Evolutionary conservation across 2,113 vertebrate genomes (phyloP).

Genomic region (Anguilla japonica): DNA sequence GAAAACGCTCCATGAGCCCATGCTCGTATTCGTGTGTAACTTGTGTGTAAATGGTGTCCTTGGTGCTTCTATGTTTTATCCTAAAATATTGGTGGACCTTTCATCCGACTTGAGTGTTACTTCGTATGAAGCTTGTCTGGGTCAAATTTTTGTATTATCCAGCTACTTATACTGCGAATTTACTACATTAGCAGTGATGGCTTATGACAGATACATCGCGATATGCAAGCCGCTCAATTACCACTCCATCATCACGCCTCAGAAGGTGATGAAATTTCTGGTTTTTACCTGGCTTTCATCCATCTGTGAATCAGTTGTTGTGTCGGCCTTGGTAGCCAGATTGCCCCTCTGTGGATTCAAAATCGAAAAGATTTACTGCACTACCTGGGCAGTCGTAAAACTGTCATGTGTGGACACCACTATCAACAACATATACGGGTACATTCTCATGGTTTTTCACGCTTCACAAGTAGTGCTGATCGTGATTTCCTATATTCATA

Average conservation of each 20-base stretch:
- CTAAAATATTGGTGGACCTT: conserved; percentile 33
- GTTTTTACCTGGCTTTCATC: conserved; percentile 54
- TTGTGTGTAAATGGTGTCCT: conserved; percentile 50
- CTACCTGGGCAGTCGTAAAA: conserved; percentile 51
- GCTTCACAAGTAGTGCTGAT: background rate
- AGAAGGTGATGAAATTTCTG: conserved; percentile 40
- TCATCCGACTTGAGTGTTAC: conserved; percentile 17
- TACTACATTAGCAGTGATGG: conserved; percentile 12
- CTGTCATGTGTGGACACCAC: conserved; percentile 34
- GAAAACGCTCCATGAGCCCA: conserved; percentile 36
- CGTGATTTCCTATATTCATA: background rate
- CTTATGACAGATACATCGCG: conserved; percentile 51
- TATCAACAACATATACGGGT: conserved; percentile 47
- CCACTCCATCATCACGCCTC: conserved; percentile 55
- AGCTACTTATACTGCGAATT: background rate
- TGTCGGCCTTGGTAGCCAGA: background rate
- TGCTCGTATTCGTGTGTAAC: conserved; percentile 35
- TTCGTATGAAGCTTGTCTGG: background rate
- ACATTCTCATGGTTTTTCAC: conserved; percentile 36
- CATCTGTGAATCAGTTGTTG: conserved; percentile 25
- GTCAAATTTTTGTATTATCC: conserved; percentile 3
- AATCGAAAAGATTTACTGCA: conserved; percentile 52
- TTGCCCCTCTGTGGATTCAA: conserved; percentile 42
- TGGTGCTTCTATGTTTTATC: conserved; percentile 65
- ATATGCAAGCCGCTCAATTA: conserved; percentile 68